Conservation (phyloP, 2,888 invertebrate genomes). For the Eupithecia insigniata region DNA sequence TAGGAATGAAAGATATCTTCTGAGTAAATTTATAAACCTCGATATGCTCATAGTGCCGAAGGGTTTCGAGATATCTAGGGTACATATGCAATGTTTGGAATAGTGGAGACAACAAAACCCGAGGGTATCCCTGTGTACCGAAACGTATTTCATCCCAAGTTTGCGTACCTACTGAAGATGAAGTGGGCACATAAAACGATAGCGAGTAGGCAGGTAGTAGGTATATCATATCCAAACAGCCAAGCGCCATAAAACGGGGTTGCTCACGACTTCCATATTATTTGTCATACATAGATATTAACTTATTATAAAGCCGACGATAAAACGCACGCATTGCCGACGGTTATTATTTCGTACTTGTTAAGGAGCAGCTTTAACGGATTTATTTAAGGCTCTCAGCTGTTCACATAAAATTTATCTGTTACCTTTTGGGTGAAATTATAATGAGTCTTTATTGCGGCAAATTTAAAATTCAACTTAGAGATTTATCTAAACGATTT, state of each 20-base stretch:
- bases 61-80: constrained; percentile 17
- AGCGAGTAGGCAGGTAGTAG: constrained; percentile 25
- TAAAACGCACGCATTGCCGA: constrained; percentile 50
- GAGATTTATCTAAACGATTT: neutral
- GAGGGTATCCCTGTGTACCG: neutral
- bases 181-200: constrained; percentile 20
- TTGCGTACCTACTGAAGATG: constrained; percentile 11
- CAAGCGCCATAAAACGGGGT: constrained; percentile 38
- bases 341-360: constrained; percentile 48
- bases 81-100: constrained; percentile 14
- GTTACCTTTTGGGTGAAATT: neutral
- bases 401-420: constrained; percentile 11
- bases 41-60: constrained; percentile 12
- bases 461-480: neutral
- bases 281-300: constrained; percentile 49
- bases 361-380: constrained; percentile 33
- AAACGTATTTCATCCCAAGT: constrained; percentile 18
- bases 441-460: neutral
- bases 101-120: constrained; percentile 17
- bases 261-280: constrained; percentile 39
- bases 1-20: constrained; percentile 17
- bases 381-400: constrained; percentile 26
- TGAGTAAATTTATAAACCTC: constrained; percentile 10
- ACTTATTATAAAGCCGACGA: constrained; percentile 48
- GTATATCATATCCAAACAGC: constrained; percentile 31